Conservation (phyloP, 2,888 invertebrate genomes). For the Linyphia triangularis region DNA sequence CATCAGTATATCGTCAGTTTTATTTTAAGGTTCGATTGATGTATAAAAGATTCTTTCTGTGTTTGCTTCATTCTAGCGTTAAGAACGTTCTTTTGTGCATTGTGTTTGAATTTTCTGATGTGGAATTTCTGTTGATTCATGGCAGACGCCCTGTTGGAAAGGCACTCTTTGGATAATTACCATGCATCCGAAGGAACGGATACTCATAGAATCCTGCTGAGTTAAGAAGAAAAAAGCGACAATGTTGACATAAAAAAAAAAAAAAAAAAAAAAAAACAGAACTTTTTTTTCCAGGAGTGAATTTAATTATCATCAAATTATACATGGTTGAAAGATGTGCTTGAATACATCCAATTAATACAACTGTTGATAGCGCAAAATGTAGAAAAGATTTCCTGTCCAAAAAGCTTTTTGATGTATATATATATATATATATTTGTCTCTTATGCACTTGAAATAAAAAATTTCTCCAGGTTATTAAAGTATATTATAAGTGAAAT, state of each 20-base stretch:
- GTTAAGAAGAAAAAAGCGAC: neutral
- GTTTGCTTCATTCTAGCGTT: constrained; percentile 28
- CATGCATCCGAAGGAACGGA: neutral
- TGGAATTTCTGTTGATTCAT: constrained; percentile 56
- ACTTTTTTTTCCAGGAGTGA: neutral
- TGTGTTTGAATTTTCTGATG: constrained; percentile 44
- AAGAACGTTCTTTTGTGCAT: constrained; percentile 37
- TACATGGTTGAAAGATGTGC: neutral
- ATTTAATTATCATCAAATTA: neutral
- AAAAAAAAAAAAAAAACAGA: too few species aligned
- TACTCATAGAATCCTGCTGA: neutral
- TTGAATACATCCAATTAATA: neutral
- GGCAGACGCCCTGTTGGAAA: constrained; percentile 15
- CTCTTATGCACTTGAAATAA: too few species aligned
- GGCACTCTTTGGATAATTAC: constrained; percentile 24
- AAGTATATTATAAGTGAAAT: too few species aligned
- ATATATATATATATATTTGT: too few species aligned
- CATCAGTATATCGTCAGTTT: constrained; percentile 3
- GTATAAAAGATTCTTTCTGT: constrained; percentile 30
- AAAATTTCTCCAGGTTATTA: too few species aligned
- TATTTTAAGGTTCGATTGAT: constrained; percentile 10
- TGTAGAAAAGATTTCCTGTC: too few species aligned
- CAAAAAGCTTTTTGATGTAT: too few species aligned
- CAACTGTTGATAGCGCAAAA: neutral
- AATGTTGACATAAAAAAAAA: neutral